Conservation (phyloP, 2,113 vertebrate species). For the Corythornis madagascariensis region DNA sequence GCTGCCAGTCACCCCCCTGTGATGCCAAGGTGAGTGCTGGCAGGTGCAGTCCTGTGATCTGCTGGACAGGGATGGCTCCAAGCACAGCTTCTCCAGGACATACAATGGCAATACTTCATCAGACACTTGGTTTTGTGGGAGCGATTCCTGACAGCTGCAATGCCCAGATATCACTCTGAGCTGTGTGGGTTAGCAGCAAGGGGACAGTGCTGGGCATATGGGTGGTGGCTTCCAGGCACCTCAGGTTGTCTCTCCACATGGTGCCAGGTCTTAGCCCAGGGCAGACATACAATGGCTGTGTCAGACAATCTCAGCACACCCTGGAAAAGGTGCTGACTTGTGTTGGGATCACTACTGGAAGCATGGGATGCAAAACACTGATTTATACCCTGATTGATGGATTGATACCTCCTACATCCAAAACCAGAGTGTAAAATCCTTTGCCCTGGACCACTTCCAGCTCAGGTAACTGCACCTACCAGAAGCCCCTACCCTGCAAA, state of each 20-base stretch:
- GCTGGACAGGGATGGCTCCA: rapidly evolving
- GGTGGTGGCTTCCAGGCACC: neutral
- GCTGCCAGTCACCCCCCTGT: neutral
- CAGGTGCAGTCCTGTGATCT: rapidly evolving
- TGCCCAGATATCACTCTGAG: rapidly evolving
- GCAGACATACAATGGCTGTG: neutral
- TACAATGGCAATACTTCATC: neutral
- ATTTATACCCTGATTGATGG: neutral
- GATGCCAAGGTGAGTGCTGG: neutral
- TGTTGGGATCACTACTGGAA: neutral
- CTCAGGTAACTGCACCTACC: neutral
- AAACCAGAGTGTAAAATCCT: neutral
- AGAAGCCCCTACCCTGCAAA: neutral
- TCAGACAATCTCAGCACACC: neutral
- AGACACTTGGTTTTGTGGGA: neutral
- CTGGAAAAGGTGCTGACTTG: neutral
- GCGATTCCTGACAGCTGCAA: neutral
- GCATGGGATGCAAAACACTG: rapidly evolving
- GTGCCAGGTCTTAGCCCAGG: neutral
- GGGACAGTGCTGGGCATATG: neutral
- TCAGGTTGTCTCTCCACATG: neutral
- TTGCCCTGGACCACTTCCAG: neutral
- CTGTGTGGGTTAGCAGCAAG: neutral
- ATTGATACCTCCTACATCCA: neutral
- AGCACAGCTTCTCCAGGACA: neutral